phyloP scores from a whole-genome alignment of 2,888 invertebrate species.

The Protophormia terraenovae region DNA sequence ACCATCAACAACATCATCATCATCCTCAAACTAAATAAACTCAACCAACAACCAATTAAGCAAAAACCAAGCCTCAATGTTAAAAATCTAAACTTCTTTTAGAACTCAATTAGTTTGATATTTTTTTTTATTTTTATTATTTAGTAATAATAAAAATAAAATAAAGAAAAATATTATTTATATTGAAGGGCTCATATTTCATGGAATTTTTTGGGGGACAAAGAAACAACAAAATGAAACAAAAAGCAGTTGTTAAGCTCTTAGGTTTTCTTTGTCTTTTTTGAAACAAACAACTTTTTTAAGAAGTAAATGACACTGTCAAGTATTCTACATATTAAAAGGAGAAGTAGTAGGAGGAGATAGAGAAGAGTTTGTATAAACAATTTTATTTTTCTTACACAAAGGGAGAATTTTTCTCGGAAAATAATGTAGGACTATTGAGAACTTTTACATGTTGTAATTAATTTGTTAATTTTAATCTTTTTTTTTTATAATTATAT shows the following conservation, averaged over 20 bases:
- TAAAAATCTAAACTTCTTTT: slow-evolving; percentile 49
- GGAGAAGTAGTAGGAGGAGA: too few species aligned
- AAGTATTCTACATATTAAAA: slow-evolving; percentile 11
- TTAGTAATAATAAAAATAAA: background rate
- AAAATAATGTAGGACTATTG: too few species aligned
- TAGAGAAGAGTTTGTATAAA: too few species aligned
- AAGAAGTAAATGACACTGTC: slow-evolving; percentile 3
- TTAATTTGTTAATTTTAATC: too few species aligned
- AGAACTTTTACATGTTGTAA: too few species aligned
- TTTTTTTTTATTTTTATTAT: background rate
- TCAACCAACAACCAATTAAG: slow-evolving; percentile 21
- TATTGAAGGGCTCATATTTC: background rate
- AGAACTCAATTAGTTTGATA: slow-evolving; percentile 55
- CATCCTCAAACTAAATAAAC: background rate
- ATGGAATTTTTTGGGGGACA: background rate
- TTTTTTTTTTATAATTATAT: too few species aligned
- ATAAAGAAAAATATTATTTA: background rate
- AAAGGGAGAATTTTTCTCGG: too few species aligned
- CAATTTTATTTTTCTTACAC: too few species aligned
- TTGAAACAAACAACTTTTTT: background rate
- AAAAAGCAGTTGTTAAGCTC: slow-evolving; percentile 6
- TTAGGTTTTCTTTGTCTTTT: slow-evolving; percentile 8
- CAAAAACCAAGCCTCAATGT: slow-evolving; percentile 40
- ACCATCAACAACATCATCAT: background rate
- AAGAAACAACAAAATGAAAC: background rate